Base-by-base conservation (phyloP, 1,140 invertebrate genomes). In the Drosophila asahinai region DNA sequence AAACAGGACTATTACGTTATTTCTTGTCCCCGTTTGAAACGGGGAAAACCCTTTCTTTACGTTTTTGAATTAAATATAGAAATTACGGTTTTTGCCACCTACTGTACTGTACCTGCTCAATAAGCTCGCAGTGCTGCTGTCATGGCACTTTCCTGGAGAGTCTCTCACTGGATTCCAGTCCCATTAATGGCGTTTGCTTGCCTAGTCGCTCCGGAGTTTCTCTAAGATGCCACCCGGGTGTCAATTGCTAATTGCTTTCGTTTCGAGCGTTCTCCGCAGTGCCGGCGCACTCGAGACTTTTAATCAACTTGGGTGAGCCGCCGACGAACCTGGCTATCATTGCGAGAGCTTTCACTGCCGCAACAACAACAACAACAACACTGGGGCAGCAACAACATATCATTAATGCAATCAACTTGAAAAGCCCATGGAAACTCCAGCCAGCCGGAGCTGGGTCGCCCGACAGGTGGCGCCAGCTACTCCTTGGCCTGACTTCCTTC, bases 401-500 rank as follows among this genome's bases (percentile, higher is more conserved):
- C 77, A 70, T 80, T 81, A 81, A 81, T 80, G 78, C 78, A 81
- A 81, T 81, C 78, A 81, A 73, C 58, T 73, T 60, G 30, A 40
- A 58, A 49, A 48, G 51, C 54, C 40, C 22, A 51, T 49, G 64
- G 42, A 54, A 54, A 38, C 58, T 17, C 27, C 12, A 65, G 19
- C 22, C 55, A 65, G 47, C 47, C 38, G 17, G 49, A 73, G 17
- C 47, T 42, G 60, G 25, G 17, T 27, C 61, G 36, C 25, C 42
- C 45, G 52, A 75, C 78, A 80, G 71, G 64, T 80, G 78, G 77
- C 77, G 77, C 78, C 64, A 59, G 54, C 22, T 38, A 49, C 63
- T 52, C 64, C 48, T 47, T 55, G 43, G 15, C 65, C 65, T 80
- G 77, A 49, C 78, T 80, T 81, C 63, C 77, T 81, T 57, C 64